Evolutionary conservation across 1,140 invertebrate genomes (phyloP), one percentile per base, ranked within the genome.

Genomic region (Pygmarrhopalites habei): DNA sequence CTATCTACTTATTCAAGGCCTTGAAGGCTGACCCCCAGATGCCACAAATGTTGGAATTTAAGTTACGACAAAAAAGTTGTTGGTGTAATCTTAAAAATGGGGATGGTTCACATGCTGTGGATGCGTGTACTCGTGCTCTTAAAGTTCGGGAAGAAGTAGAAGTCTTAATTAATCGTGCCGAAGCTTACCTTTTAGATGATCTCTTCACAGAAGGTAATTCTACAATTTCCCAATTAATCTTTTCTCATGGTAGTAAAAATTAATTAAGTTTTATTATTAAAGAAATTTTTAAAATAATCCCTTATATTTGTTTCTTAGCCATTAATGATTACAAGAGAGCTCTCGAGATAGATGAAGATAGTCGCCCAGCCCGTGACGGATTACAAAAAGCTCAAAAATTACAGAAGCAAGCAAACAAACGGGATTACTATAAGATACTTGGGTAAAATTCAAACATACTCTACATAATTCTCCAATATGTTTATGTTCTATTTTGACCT

Each of bases 341-440:
- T 0, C 74, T 92, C 58, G 88, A 94, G 67, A 79, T 94, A 25
- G 91, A 98, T 68, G 82, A 87, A 56, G 82, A 85, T 43, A 82
- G 85, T 61, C 82, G 86, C 67, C 78, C 90, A 70, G 94, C 93
- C 0, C 88, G 90, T 73, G 92, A 98, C 71, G 94, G 94, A 15
- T 74, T 95, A 2, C 82, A 87, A 64, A 85, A 84, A 72, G 94
- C 92, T 1, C 91, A 98, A 75, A 95, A 95, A 74, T 77, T 96
- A 58, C 88, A 95, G 75, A 98, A 98, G 75, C 87, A 94, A 73
- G 82, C 94, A 0, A 90, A 95, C 72, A 88, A 88, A 72, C 80
- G 93, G 73, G 95, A 99, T 79, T 99, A 99, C 79, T 99, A 99
- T 76, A 98, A 98, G 81, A 99, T 99, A 71, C 79, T 98, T 44